Base-by-base conservation (phyloP, 2,797 vertebrate genomes). In the Dipus sagitta region DNA sequence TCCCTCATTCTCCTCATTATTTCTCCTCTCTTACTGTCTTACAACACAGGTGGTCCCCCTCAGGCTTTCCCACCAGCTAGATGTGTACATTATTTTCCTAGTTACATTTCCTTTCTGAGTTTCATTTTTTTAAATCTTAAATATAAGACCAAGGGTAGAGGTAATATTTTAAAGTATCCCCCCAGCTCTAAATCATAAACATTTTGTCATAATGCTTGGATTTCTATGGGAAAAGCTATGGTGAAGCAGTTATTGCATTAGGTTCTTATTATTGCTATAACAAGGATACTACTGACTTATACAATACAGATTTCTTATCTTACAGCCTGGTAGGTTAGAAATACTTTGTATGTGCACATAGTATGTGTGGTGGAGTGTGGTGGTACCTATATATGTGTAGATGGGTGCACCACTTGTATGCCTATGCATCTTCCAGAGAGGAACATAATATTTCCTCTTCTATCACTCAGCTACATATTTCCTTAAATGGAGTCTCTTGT, bases 11-110 rank as follows among this genome's bases (percentile, higher is more conserved):
- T 90, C 84, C 30, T 74, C 17, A 60, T 65, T 68, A 32, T 79
- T 94, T 83, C 68, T 86, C 81, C 32, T 65, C 23, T 42, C 20
- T 68, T 42, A 81, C 67, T 75, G 17, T 92, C 32, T 90, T 88
- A 88, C 34, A 86, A 72, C 71, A 75, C 62, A 94, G 78, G 85
- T 95, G 78, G 79, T 84, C 75, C 78, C 67, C 60, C 74, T 34
- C 23, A 81, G 38, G 72, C 28, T 81, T 93, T 88, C 26, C 60
- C 8, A 78, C 8, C 13, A 94, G 86, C 72, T 71, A 88, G 2
- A 67, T 60, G 14, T 64, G n/a, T 52, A 82, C 4, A 21, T 78
- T 42, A 26, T 64, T 93, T 92, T 67, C 13, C 54, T 75, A 24
- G 24, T 62, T 70, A 62, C 26, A 70, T 91, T 83, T 54, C 14